Evolutionary conservation across 1,140 invertebrate species (phyloP).

Genomic region (Pachypsylla venusta): DNA sequence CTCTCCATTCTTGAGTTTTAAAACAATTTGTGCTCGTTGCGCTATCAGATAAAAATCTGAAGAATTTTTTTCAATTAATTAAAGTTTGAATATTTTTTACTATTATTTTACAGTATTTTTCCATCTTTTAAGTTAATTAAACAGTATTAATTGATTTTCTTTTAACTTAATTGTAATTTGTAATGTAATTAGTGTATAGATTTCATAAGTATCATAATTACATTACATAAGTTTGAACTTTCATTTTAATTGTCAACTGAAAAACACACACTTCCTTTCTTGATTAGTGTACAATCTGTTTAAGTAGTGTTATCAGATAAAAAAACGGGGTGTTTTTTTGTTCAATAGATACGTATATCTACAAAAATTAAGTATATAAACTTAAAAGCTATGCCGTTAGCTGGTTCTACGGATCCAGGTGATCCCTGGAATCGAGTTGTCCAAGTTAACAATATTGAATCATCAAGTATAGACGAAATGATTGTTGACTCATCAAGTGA

Average conservation of each 20-base stretch:
- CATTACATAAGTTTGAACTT: not conserved
- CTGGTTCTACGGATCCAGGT: slow-evolving; percentile 17
- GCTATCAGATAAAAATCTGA: too few species aligned
- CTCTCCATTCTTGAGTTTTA: too few species aligned
- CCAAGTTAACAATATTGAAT: slow-evolving; percentile 17
- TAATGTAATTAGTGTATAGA: not conserved
- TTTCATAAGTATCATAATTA: not conserved
- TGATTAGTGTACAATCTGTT: too few species aligned
- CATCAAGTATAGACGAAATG: slow-evolving; percentile 12
- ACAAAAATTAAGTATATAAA: too few species aligned
- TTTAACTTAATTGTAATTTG: not conserved
- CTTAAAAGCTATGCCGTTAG: slow-evolving; percentile 20
- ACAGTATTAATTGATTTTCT: not conserved
- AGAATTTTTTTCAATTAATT: too few species aligned
- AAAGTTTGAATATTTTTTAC: too few species aligned
- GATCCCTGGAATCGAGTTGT: slow-evolving; percentile 20
- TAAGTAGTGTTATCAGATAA: too few species aligned
- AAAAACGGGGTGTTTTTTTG: too few species aligned
- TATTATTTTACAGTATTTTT: not conserved
- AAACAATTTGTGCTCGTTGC: too few species aligned
- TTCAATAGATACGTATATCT: too few species aligned
- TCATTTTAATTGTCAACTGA: too few species aligned
- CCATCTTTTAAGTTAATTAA: slow-evolving; percentile 8
- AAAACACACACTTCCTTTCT: too few species aligned
- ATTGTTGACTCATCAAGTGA: slow-evolving; percentile 27